Percentiles rank a stretch among this genome's conserved stretches.
phyloP scores from a whole-genome alignment of 2,113 vertebrate species.

The Chloropsis hardwickii region DNA sequence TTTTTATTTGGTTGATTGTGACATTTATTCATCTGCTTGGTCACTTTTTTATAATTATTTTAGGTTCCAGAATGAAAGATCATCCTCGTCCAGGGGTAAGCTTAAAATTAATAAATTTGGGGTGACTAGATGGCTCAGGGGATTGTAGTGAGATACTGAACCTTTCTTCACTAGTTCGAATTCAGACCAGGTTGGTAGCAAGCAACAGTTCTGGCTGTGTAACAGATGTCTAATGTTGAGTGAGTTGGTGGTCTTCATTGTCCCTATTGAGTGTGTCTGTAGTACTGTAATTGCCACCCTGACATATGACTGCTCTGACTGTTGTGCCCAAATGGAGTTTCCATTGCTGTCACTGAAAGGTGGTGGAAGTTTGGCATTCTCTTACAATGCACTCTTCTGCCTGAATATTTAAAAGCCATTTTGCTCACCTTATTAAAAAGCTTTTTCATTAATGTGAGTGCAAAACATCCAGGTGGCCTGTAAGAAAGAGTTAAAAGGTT shows the following conservation, averaged over 20 bases:
- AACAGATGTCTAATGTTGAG: conserved; percentile 58
- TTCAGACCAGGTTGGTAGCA: conserved; percentile 64
- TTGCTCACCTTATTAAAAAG: neutral
- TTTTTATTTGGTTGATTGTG: neutral
- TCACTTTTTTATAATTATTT: conserved; percentile 25
- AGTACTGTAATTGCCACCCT: neutral
- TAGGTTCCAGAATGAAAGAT: conserved; percentile 75
- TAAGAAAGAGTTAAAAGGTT: neutral
- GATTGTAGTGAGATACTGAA: conserved; percentile 66
- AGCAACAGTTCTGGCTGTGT: conserved; percentile 57
- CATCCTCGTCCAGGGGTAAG: conserved; percentile 79
- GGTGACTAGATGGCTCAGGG: conserved; percentile 65
- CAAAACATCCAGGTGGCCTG: neutral
- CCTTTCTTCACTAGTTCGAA: conserved; percentile 53
- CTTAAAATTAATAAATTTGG: conserved; percentile 71
- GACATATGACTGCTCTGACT: neutral
- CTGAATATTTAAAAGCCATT: neutral
- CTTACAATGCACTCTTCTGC: neutral
- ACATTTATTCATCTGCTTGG: neutral
- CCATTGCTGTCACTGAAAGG: neutral
- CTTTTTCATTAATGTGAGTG: neutral
- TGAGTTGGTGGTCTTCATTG: conserved; percentile 58
- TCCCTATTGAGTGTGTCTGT: conserved; percentile 38
- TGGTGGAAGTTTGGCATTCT: neutral
- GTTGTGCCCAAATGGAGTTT: neutral